Conservation (phyloP, 1,140 invertebrate genomes). For the Drosophila subobscura region DNA sequence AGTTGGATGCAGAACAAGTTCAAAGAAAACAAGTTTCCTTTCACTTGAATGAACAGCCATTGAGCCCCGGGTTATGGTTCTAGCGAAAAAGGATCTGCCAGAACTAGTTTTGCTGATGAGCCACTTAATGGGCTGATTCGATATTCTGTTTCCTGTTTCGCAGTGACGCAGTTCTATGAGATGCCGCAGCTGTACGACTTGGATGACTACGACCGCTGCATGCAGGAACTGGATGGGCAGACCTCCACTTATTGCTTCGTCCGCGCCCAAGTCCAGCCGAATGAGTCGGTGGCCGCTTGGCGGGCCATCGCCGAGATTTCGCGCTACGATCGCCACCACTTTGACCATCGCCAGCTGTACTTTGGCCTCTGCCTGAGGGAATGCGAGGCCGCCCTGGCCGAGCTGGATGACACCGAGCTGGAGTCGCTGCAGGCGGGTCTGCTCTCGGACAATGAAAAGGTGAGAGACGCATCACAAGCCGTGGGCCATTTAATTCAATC, state of each 20-base stretch:
- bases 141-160: slow-evolving; percentile 25
- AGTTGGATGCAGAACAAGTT: slow-evolving; percentile 42
- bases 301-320: slow-evolving; percentile 84
- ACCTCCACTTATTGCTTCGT: slow-evolving; percentile 84
- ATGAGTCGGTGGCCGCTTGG: slow-evolving; percentile 79
- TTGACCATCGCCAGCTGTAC: slow-evolving; percentile 85
- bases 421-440: slow-evolving; percentile 52
- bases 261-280: slow-evolving; percentile 82
- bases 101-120: slow-evolving; percentile 37
- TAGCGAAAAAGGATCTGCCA: slow-evolving; percentile 40
- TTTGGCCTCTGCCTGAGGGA: slow-evolving; percentile 84
- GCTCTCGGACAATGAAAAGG: slow-evolving; percentile 75
- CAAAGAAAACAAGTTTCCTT: slow-evolving; percentile 65
- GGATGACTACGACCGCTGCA: slow-evolving; percentile 84
- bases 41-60: slow-evolving; percentile 45
- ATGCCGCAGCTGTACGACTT: slow-evolving; percentile 85
- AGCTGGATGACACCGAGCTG: slow-evolving; percentile 33
- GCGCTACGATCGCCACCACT: slow-evolving; percentile 84
- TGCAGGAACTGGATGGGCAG: slow-evolving; percentile 65
- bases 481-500: slow-evolving; percentile 60
- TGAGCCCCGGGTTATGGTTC: slow-evolving; percentile 38
- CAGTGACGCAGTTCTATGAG: slow-evolving; percentile 84
- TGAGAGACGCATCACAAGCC: slow-evolving; percentile 38
- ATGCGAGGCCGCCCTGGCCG: slow-evolving; percentile 57
- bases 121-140: slow-evolving; percentile 47